These are phyloP conservation scores for Norana najaformis DNA, from an alignment of 2,888 invertebrate species.

Conservation along the genomic window DNA sequence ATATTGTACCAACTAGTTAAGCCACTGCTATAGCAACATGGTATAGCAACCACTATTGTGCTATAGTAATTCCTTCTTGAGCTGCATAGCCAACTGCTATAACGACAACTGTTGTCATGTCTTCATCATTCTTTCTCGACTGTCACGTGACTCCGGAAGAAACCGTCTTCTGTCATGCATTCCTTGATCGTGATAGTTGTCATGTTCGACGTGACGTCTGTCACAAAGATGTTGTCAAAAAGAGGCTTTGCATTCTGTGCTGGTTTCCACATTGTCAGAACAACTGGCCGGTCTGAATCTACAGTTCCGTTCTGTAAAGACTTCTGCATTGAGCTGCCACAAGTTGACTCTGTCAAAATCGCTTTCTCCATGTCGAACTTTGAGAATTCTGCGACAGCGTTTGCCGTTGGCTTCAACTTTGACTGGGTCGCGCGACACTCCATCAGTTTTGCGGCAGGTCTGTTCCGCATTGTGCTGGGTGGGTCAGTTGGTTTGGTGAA, in stretches of 20 bases:
- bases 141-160: slow-evolving; percentile 22
- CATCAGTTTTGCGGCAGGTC: not conserved
- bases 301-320: not conserved
- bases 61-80: too few relatives aligned
- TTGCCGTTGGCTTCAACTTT: not conserved
- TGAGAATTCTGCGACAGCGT: not conserved
- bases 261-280: slow-evolving; percentile 33
- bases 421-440: not conserved
- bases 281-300: not conserved
- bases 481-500: not conserved
- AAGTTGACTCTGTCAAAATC: not conserved
- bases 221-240: slow-evolving; percentile 35
- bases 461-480: not conserved
- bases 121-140: not conserved
- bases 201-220: slow-evolving; percentile 35
- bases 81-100: not conserved
- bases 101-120: not conserved
- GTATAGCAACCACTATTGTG: not conserved
- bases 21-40: not conserved
- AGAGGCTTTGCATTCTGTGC: slow-evolving; percentile 26
- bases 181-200: slow-evolving; percentile 35
- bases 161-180: slow-evolving; percentile 29
- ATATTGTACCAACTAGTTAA: not conserved
- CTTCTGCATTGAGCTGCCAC: not conserved
- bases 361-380: not conserved